A percentile compares a stretch with the other conserved stretches of the same genome.
Evolutionary conservation across 1,140 invertebrate species (phyloP).

Genomic region (Pseudomyrmex concolor): DNA sequence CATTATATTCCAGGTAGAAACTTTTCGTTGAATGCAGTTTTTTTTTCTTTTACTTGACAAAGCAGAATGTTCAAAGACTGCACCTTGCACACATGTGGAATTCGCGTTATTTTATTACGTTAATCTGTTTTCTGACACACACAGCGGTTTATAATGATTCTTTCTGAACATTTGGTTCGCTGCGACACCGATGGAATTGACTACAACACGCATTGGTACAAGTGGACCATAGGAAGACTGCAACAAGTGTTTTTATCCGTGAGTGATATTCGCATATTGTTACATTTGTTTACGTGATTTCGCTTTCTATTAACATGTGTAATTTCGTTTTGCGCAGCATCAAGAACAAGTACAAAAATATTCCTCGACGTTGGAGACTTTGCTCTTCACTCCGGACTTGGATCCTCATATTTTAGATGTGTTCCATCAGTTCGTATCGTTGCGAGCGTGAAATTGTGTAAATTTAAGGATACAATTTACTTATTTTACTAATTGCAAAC

Average conservation of each 20-base stretch:
- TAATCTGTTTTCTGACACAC: slow-evolving; percentile 68
- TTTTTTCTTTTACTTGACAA: not conserved
- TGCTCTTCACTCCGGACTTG: slow-evolving; percentile 98
- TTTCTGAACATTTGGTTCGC: slow-evolving; percentile 97
- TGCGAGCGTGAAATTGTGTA: slow-evolving; percentile 86
- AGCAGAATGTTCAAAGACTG: slow-evolving; percentile 7
- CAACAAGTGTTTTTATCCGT: slow-evolving; percentile 98
- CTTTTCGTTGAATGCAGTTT: not conserved
- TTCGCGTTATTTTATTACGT: slow-evolving; percentile 52
- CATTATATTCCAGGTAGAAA: slow-evolving; percentile 95
- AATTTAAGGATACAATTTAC: slow-evolving; percentile 13
- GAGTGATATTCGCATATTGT: slow-evolving; percentile 80
- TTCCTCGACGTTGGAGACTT: slow-evolving; percentile 96
- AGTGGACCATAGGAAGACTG: slow-evolving; percentile 97
- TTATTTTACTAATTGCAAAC: not conserved
- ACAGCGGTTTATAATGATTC: slow-evolving; percentile 98
- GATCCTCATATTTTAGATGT: slow-evolving; percentile 98
- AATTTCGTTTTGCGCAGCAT: slow-evolving; percentile 87
- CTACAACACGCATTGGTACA: slow-evolving; percentile 98
- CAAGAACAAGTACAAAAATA: slow-evolving; percentile 99
- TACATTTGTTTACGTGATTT: slow-evolving; percentile 9
- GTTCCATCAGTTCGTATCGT: slow-evolving; percentile 97
- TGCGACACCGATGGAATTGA: slow-evolving; percentile 97
- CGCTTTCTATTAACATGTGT: not conserved
- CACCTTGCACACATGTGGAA: slow-evolving; percentile 25